Percentiles rank a stretch among this genome's conserved stretches.
Conservation (phyloP, 2,797 vertebrate genomes). For the Emys orbicularis region DNA sequence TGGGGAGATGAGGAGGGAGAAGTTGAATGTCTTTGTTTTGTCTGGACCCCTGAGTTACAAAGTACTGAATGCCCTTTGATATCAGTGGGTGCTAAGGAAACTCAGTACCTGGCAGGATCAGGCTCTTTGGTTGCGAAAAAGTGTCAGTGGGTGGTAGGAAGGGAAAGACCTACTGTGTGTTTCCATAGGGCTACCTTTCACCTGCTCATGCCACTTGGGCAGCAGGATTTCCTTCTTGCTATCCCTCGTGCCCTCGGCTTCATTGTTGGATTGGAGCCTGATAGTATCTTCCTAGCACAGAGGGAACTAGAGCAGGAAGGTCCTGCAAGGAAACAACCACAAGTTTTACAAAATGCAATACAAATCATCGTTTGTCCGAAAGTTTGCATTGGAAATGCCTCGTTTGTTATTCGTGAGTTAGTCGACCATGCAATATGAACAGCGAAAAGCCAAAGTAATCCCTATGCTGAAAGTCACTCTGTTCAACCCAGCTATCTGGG, state of each 20-base stretch:
- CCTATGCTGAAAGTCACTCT: not conserved
- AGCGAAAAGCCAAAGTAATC: not conserved
- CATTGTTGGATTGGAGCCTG: not conserved
- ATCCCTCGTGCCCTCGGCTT: not conserved
- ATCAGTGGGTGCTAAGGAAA: not conserved
- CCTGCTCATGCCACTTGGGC: not conserved
- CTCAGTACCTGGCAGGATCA: not conserved
- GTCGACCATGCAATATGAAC: not conserved
- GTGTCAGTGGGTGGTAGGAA: not conserved
- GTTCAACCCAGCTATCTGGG: not conserved
- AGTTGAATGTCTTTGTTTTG: not conserved
- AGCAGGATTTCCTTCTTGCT: not conserved
- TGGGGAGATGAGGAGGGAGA: not conserved
- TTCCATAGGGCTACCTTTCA: not conserved
- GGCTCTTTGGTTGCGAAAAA: not conserved
- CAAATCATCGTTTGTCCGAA: not conserved
- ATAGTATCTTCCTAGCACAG: not conserved
- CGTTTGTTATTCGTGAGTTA: not conserved
- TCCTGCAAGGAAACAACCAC: not conserved
- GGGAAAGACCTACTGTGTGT: not conserved
- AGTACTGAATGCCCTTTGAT: not conserved
- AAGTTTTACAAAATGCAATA: not conserved
- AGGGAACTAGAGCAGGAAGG: not conserved
- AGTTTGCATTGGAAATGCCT: not conserved
- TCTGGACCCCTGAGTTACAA: not conserved